These are phyloP conservation scores for Penaeus chinensis DNA, from an alignment of 1,140 invertebrate genomes.

Conservation along the genomic window DNA sequence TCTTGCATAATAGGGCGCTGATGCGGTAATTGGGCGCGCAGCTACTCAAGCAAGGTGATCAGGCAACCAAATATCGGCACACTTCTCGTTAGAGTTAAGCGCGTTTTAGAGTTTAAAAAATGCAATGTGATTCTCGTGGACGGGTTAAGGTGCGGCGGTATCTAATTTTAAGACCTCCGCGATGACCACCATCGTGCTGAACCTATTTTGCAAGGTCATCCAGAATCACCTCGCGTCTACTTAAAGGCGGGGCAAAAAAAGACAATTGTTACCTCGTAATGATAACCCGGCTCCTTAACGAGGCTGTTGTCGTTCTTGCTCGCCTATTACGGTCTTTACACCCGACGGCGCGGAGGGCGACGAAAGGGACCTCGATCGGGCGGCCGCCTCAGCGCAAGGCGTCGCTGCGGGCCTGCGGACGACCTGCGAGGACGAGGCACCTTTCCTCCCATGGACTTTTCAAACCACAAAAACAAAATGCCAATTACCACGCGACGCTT, in stretches of 20 bases:
- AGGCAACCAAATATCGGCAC: conserved; percentile 9
- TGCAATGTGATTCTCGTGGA: too few species aligned
- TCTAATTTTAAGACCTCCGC: not conserved
- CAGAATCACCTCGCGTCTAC: conserved; percentile 18
- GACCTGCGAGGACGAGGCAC: not conserved
- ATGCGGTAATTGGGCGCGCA: not conserved
- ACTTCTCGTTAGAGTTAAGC: not conserved
- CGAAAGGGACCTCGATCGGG: not conserved
- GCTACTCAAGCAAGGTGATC: not conserved
- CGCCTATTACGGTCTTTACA: conserved; percentile 13
- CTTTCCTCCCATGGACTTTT: not conserved
- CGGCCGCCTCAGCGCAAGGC: not conserved
- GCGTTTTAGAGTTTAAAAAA: too few species aligned
- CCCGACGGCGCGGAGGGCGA: not conserved
- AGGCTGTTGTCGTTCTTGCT: conserved; percentile 5
- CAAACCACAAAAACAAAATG: conserved; percentile 53
- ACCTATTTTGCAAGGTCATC: conserved; percentile 29
- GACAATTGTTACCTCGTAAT: conserved; percentile 9
- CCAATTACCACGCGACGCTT: conserved; percentile 47
- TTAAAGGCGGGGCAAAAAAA: not conserved
- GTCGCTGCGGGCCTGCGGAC: not conserved
- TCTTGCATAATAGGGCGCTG: not conserved
- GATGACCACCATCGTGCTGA: not conserved
- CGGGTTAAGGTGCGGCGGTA: too few species aligned
- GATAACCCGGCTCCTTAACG: conserved; percentile 29